Evolutionary conservation across 2,113 vertebrate species (phyloP).

Genomic region (Dendropsophus ebraccatus): DNA sequence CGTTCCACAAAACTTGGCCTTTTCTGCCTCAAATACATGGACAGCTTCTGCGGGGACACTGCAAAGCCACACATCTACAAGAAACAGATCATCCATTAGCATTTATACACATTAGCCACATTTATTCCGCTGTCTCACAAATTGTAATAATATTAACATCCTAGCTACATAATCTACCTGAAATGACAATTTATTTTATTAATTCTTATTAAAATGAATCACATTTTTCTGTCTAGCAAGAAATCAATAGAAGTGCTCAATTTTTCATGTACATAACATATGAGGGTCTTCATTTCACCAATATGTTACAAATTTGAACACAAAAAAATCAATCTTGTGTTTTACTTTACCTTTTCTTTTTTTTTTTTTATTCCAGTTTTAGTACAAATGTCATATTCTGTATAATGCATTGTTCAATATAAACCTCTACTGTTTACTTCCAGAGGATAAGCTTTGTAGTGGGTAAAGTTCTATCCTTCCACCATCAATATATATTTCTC

Average conservation of each 20-base stretch:
- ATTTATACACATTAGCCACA: background rate
- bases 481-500: too few species aligned
- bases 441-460: too few species aligned
- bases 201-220: background rate
- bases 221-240: background rate
- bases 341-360: too few species aligned
- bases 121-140: background rate
- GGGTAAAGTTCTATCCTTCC: too few species aligned
- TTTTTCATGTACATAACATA: too few species aligned
- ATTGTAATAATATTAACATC: background rate
- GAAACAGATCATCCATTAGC: background rate
- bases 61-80: conserved; percentile 21
- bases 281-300: too few species aligned
- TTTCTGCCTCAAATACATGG: background rate
- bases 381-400: too few species aligned
- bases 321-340: too few species aligned
- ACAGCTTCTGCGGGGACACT: conserved; percentile 9
- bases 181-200: background rate
- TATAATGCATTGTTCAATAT: too few species aligned
- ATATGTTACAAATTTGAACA: too few species aligned
- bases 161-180: background rate
- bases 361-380: too few species aligned
- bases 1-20: background rate
- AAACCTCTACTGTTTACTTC: too few species aligned
- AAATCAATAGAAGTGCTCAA: background rate